Percentiles rank a stretch among this genome's conserved stretches.
Evolutionary conservation across 2,797 vertebrate species (phyloP).

Genomic region (Urophycis tenuis): DNA sequence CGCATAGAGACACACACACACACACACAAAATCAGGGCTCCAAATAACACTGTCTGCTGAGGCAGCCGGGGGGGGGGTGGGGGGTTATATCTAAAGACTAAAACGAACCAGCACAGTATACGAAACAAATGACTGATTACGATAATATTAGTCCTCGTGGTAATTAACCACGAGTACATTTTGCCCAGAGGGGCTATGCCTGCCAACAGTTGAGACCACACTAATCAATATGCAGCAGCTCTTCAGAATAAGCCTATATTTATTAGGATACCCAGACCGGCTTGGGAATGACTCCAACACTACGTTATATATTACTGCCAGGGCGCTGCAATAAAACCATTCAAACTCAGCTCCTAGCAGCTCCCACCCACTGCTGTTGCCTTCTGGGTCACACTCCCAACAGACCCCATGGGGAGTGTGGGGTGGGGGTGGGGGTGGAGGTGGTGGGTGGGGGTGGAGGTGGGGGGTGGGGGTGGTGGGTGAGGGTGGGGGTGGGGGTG

Average conservation of each 20-base stretch:
- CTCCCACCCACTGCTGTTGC: not conserved
- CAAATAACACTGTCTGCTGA: not conserved
- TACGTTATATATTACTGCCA: not conserved
- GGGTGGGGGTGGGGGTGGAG: too few relatives aligned
- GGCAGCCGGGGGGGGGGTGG: not conserved
- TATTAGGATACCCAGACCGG: not conserved
- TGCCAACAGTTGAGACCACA: not conserved
- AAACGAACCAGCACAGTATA: not conserved
- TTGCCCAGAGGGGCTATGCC: too few relatives aligned
- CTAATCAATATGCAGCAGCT: not conserved
- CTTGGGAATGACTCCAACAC: not conserved
- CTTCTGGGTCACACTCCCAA: not conserved
- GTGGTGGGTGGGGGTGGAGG: too few relatives aligned
- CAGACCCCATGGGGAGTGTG: too few relatives aligned
- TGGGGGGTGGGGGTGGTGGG: too few relatives aligned
- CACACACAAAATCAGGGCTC: not conserved
- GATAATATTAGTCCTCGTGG: not conserved
- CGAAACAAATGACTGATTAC: not conserved
- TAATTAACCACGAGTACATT: not conserved
- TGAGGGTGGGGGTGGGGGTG: too few relatives aligned
- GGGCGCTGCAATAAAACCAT: slow-evolving; percentile 35
- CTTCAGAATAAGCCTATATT: not conserved
- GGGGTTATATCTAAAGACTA: not conserved
- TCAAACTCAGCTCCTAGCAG: slow-evolving; percentile 21
- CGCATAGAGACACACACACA: not conserved